Percentiles rank a stretch among this genome's conserved stretches.
Evolutionary conservation across 2,888 invertebrate species (phyloP).

Genomic region (Ochropacha duplaris): DNA sequence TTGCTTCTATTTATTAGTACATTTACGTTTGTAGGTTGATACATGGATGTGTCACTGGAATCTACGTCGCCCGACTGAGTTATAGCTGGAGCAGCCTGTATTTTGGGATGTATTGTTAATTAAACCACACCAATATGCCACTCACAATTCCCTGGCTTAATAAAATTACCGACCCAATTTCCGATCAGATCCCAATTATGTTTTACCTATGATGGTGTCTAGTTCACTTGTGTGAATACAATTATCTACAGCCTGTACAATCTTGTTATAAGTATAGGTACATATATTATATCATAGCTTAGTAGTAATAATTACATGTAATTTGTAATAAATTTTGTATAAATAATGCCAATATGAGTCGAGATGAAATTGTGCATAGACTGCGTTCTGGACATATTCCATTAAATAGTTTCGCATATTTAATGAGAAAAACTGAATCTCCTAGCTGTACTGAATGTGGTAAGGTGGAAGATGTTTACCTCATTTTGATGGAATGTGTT

Average conservation of each 20-base stretch:
- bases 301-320: background rate
- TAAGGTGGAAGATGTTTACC: too few species aligned
- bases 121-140: slow-evolving; percentile 63
- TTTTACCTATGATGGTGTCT: background rate
- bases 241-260: background rate
- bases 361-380: too few species aligned
- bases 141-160: slow-evolving; percentile 50
- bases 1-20: background rate
- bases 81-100: slow-evolving; percentile 38
- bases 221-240: slow-evolving; percentile 12
- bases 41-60: slow-evolving; percentile 32
- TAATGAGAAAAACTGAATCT: too few species aligned
- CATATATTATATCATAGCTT: background rate
- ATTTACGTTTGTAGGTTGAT: slow-evolving; percentile 12
- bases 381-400: too few species aligned
- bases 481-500: too few species aligned
- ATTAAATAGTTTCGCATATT: too few species aligned
- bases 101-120: slow-evolving; percentile 60
- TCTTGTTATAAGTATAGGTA: too few species aligned
- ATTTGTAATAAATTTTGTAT: too few species aligned
- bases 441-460: too few species aligned
- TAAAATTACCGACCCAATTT: slow-evolving; percentile 56
- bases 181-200: slow-evolving; percentile 43
- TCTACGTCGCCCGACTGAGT: slow-evolving; percentile 48
- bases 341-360: too few species aligned